Evolutionary conservation across 2,888 invertebrate genomes (phyloP), one percentile per base, ranked within the genome.

Genomic region (Hydrotaea cyrtoneurina): DNA sequence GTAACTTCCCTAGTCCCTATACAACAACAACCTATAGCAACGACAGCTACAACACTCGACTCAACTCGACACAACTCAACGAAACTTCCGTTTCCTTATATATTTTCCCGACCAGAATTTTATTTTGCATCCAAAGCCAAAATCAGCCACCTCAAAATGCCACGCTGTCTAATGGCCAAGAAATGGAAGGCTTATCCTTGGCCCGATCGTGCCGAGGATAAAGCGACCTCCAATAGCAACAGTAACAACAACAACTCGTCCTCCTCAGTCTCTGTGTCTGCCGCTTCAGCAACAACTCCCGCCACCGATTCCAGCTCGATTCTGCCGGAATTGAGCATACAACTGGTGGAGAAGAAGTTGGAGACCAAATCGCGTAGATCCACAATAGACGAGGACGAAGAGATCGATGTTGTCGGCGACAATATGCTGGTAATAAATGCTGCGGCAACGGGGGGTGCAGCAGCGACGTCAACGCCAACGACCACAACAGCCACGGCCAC

Each of bases 81-180:
- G 69, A 39, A 53, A 50, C 55, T 77, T 81, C 74, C 77, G 74
- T 78, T 85, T 82, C 79, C 79, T 55, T 78, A 76, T 75, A 76
- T 75, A 76, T 17, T 57, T 78, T 72, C 17, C 55, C 31, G 50
- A 75, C 46, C 23, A 74, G 19, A 74, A 74, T 82, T 86, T 80
- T 46, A 76, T 80, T 84, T 86, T 76, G 69, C 26, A 36, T 77
- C 50, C 66, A 79, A 71, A 57, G 64, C 8, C 13, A 62, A 46
- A 7, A 43, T 10, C 39, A 39, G 39, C 39, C 26, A 36, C 15
- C 21, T 72, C 21, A 94, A 94, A 93, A 97, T 97, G 97, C 97
- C 97, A 94, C 96, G 97, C 93, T 97, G 97, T 94, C 95, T 97
- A 93, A 97, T 97, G 97, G 97, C 97, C 91, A 97, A 97, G 94